Conservation (phyloP, 1,140 invertebrate genomes). For the Drosophila punjabiensis region DNA sequence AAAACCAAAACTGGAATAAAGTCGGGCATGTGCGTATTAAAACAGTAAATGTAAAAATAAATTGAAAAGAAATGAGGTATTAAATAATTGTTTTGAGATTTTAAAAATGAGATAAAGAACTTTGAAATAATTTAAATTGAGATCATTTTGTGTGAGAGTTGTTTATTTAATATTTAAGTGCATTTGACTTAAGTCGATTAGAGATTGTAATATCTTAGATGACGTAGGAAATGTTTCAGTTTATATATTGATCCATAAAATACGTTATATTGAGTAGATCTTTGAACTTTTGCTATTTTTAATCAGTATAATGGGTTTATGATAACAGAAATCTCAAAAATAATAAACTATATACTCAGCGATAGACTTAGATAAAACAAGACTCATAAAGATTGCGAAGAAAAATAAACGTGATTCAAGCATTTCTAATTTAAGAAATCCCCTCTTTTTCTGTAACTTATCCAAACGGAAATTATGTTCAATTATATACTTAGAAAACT, state of each 20-base stretch:
- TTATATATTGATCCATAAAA: neutral
- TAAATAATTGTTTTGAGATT: slow-evolving; percentile 7
- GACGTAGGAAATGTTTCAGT: neutral
- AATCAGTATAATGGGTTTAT: neutral
- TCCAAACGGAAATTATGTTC: neutral
- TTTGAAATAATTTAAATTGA: slow-evolving; percentile 3
- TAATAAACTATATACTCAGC: neutral
- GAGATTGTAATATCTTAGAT: neutral
- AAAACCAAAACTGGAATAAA: slow-evolving; percentile 13
- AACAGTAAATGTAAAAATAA: slow-evolving; percentile 13
- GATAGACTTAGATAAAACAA: neutral
- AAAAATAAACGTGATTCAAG: neutral
- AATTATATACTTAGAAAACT: neutral
- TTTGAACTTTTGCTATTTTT: neutral
- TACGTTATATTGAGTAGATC: neutral
- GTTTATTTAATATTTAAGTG: slow-evolving; percentile 12
- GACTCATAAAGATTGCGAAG: neutral
- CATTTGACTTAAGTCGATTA: neutral
- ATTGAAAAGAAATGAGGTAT: neutral
- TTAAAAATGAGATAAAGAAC: neutral
- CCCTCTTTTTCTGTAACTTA: neutral
- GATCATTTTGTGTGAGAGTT: neutral
- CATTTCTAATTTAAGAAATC: neutral
- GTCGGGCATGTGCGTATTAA: slow-evolving; percentile 2
- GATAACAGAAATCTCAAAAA: neutral